phyloP scores from a whole-genome alignment of 2,797 vertebrate species.

The Typhlichthys subterraneus region DNA sequence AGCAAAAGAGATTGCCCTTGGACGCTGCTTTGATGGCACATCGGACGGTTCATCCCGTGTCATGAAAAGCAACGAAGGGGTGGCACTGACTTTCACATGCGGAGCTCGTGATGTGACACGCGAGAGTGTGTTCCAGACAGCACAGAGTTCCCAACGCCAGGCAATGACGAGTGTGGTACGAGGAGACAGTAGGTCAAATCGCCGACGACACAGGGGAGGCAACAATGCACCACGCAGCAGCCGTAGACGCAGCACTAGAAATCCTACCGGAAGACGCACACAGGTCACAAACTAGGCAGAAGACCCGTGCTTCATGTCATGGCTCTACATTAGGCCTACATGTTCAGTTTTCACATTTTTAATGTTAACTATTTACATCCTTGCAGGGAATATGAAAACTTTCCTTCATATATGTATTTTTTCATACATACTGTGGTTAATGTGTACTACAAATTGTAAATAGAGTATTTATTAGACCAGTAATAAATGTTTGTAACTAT shows the following conservation, averaged over 20 bases:
- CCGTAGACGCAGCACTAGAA: slow-evolving; percentile 56
- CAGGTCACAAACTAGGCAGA: slow-evolving; percentile 34
- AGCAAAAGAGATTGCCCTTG: slow-evolving; percentile 95
- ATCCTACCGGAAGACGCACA: slow-evolving; percentile 55
- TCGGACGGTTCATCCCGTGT: slow-evolving; percentile 91
- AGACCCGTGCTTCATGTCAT: slow-evolving; percentile 1
- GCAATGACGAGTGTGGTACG: slow-evolving; percentile 52
- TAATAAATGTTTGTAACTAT: slow-evolving; percentile 33
- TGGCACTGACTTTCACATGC: slow-evolving; percentile 92
- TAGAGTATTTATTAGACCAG: slow-evolving; percentile 88
- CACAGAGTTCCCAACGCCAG: slow-evolving; percentile 75
- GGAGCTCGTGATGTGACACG: slow-evolving; percentile 77
- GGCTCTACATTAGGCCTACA: slow-evolving; percentile 2
- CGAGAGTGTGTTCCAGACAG: slow-evolving; percentile 87
- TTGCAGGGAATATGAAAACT: not conserved
- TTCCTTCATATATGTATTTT: slow-evolving; percentile 44
- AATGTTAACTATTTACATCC: not conserved
- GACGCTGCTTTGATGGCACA: slow-evolving; percentile 94
- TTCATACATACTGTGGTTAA: slow-evolving; percentile 73
- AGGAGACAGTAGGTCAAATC: slow-evolving; percentile 68
- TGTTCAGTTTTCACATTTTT: slow-evolving; percentile 3
- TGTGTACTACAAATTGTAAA: slow-evolving; percentile 90
- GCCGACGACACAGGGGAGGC: slow-evolving; percentile 71
- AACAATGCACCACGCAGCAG: slow-evolving; percentile 57
- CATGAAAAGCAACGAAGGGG: slow-evolving; percentile 91